Percentiles rank a stretch among this genome's conserved stretches.
Evolutionary conservation across 1,140 invertebrate species (phyloP).

Genomic region (Drosophila mayri): DNA sequence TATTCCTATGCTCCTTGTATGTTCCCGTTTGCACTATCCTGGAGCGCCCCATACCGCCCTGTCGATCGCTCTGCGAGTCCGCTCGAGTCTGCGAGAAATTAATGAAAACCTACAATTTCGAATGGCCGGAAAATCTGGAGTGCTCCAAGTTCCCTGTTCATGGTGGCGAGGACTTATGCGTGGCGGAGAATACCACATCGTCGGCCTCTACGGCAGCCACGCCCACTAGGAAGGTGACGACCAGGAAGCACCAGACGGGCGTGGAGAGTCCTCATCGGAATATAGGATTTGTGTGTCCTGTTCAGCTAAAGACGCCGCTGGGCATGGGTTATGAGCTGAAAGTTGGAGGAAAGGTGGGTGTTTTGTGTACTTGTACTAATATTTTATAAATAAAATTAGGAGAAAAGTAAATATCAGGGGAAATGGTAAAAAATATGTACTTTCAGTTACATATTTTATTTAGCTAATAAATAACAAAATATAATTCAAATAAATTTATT

Average conservation of each 20-base stretch:
- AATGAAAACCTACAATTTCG: conserved; percentile 96
- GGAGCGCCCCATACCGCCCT: conserved; percentile 95
- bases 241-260: conserved; percentile 72
- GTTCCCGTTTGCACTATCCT: conserved; percentile 98
- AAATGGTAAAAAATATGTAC: background rate
- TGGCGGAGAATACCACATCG: conserved; percentile 92
- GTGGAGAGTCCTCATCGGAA: conserved; percentile 86
- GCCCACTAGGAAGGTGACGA: conserved; percentile 74
- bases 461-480: no score
- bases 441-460: no score
- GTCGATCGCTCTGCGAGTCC: conserved; percentile 95
- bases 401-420: background rate
- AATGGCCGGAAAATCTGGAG: conserved; percentile 97
- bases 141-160: conserved; percentile 95
- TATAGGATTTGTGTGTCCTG: conserved; percentile 93
- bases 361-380: no score
- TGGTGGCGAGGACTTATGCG: conserved; percentile 90
- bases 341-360: conserved; percentile 91
- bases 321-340: conserved; percentile 92
- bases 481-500: no score
- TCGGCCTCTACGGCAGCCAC: conserved; percentile 67
- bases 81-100: conserved; percentile 96
- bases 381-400: background rate
- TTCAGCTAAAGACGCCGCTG: conserved; percentile 93
- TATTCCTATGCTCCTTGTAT: conserved; percentile 98